Base-by-base conservation (phyloP, 2,113 vertebrate genomes). In the Sclerurus mexicanus region DNA sequence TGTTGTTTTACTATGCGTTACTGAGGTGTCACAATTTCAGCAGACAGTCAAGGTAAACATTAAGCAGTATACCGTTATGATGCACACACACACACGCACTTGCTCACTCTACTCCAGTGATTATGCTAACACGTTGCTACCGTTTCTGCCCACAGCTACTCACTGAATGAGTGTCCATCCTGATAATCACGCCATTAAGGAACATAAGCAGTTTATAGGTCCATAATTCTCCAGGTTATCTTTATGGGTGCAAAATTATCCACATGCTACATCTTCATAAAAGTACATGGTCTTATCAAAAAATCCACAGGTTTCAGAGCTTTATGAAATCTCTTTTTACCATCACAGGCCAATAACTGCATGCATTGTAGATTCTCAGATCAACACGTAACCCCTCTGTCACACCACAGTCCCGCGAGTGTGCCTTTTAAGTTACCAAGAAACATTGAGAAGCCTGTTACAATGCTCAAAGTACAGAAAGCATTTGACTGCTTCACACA, bases 21-120 rank as follows among this genome's bases (percentile, higher is more conserved):
- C 4, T 4, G 31, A 87, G 37, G 37, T 0, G 0, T 28, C 5
- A 1, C 24, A 76, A 86, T 33, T 66, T 10, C 59, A 77, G 31
- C 52, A 78, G 52, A 21, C 52, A 68, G 52, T 75, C 56, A 46
- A 67, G 12, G 24, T 22, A 68, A 82, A 47, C 12, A 25, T 1
- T n/a, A 12, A 66, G 68, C 50, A 66, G 30, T 27, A 42, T 6
- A 55, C 39, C 27, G 89, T 40, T 55, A 47, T 71, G 35, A 71
- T 4, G 40, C 20, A 12, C 28, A 35, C 27, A 81, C 9, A 12
- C 28, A 35, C 27, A 81, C 9, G 23, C 24, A 53, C 52, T 78
- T 50, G 35, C 27, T 81, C 27, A 33, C 55, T 76, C 23, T 52
- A 66, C 33, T 92, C 50, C 63, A 56, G 15, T 30, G 21, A 55